Percentiles rank a stretch among this genome's conserved stretches.
These are phyloP conservation scores for Neocrepidodera transversa DNA, from an alignment of 2,888 invertebrate genomes.

Conservation along the genomic window DNA sequence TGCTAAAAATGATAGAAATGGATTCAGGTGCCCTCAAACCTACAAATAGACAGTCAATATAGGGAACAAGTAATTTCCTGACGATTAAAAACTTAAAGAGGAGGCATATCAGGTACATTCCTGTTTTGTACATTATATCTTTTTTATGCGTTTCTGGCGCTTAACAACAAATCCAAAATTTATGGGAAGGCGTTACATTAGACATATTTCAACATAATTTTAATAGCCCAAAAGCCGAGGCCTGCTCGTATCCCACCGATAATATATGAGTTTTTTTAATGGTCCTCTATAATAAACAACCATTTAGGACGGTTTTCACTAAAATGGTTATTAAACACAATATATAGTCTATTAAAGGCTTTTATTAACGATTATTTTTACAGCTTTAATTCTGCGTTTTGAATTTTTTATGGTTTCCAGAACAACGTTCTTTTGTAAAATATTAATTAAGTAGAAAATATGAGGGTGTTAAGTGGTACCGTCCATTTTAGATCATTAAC, in stretches of 20 bases:
- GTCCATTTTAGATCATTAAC: too few species aligned
- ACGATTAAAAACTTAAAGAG: too few species aligned
- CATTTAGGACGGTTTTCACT: conserved; percentile 53
- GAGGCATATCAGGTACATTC: too few species aligned
- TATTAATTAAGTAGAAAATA: conserved; percentile 18
- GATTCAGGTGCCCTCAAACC: too few species aligned
- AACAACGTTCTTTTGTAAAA: conserved; percentile 26
- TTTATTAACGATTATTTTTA: conserved; percentile 36
- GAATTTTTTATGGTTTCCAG: conserved; percentile 27
- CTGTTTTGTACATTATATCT: not conserved
- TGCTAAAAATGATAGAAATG: too few species aligned
- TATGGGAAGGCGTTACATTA: conserved; percentile 54
- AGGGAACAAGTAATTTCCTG: too few species aligned
- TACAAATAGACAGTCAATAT: too few species aligned
- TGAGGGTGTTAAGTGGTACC: not conserved
- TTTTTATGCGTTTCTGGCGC: conserved; percentile 32
- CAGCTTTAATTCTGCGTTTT: conserved; percentile 31
- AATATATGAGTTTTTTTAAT: conserved; percentile 55
- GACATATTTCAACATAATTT: conserved; percentile 54
- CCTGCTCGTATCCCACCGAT: conserved; percentile 51
- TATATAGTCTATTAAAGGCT: conserved; percentile 32
- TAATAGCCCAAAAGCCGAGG: conserved; percentile 50
- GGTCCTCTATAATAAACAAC: conserved; percentile 56
- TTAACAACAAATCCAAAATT: conserved; percentile 44
- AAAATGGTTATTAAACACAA: conserved; percentile 51